Conservation (phyloP, 2,113 vertebrate species). For the Limanda limanda region DNA sequence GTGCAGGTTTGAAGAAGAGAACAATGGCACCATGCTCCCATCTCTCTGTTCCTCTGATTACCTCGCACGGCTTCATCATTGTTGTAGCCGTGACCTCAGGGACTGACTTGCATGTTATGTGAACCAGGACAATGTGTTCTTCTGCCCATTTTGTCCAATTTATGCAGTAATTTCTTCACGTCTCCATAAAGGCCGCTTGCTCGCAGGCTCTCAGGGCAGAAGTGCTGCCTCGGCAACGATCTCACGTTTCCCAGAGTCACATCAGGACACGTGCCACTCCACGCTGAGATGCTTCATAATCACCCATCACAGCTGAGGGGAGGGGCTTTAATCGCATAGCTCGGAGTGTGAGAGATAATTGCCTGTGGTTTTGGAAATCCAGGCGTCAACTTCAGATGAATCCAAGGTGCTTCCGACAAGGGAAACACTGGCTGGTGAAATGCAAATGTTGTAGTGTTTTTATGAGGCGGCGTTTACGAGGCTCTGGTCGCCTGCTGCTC, state of each 20-base stretch:
- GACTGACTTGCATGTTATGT: not conserved
- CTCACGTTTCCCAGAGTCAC: constrained; percentile 51
- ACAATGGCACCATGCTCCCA: not conserved
- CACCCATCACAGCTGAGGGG: constrained; percentile 22
- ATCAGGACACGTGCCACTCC: constrained; percentile 41
- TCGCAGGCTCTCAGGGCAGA: constrained; percentile 50
- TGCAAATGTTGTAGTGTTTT: constrained; percentile 19
- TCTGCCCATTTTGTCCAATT: constrained; percentile 10
- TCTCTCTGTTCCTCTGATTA: not conserved
- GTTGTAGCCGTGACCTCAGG: not conserved
- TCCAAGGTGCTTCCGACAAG: not conserved
- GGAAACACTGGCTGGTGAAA: not conserved
- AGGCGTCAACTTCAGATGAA: not conserved
- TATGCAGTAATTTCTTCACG: constrained; percentile 8
- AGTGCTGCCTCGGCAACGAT: constrained; percentile 57
- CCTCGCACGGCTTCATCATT: not conserved
- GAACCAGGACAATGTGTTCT: not conserved
- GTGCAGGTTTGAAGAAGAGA: not conserved
- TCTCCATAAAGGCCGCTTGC: constrained; percentile 18
- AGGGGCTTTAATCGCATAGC: constrained; percentile 7
- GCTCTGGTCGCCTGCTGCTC: constrained; percentile 13
- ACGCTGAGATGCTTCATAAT: constrained; percentile 36
- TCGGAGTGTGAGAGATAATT: not conserved
- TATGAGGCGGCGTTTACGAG: constrained; percentile 9
- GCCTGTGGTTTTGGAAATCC: constrained; percentile 11